Percentiles rank a stretch among this genome's conserved stretches.
Evolutionary conservation across 1,140 invertebrate genomes (phyloP).

Genomic region (Drosophila kepulauana): DNA sequence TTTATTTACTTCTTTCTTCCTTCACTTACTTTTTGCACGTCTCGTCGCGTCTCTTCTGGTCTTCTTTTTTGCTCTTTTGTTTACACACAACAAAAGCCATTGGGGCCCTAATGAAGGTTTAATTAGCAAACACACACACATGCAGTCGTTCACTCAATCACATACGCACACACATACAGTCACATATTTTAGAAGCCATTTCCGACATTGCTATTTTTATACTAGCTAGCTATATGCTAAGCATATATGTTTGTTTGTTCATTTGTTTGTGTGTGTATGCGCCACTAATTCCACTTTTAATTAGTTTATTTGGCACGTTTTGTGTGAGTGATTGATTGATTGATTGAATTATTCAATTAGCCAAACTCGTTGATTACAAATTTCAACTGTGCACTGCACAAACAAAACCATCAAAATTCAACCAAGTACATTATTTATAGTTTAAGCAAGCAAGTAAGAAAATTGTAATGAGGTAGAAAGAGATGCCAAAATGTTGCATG

Average conservation of each 20-base stretch:
- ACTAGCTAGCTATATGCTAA: slow-evolving; percentile 15
- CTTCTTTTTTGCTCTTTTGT: slow-evolving; percentile 52
- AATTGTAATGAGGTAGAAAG: background rate
- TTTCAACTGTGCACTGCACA: slow-evolving; percentile 8
- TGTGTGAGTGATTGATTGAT: slow-evolving; percentile 74
- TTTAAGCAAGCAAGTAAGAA: background rate
- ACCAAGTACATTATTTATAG: background rate
- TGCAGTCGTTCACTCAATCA: slow-evolving; percentile 27
- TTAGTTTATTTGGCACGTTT: slow-evolving; percentile 73
- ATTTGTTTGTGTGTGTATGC: slow-evolving; percentile 8
- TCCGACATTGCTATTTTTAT: slow-evolving; percentile 55
- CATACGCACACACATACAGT: background rate
- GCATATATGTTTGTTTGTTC: background rate
- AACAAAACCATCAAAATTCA: slow-evolving; percentile 2
- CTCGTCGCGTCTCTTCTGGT: slow-evolving; percentile 1
- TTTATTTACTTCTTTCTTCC: slow-evolving; percentile 50
- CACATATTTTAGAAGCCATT: slow-evolving; percentile 49
- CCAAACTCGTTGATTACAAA: slow-evolving; percentile 30
- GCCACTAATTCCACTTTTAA: slow-evolving; percentile 77
- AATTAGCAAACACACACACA: slow-evolving; percentile 69
- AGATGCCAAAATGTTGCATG: too few species aligned
- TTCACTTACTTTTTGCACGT: background rate
- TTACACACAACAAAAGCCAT: slow-evolving; percentile 67
- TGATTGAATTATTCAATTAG: slow-evolving; percentile 54
- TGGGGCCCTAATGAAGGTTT: slow-evolving; percentile 75